These are phyloP conservation scores for Thereva nobilitata DNA, from an alignment of 2,888 invertebrate species.

Conservation along the genomic window DNA sequence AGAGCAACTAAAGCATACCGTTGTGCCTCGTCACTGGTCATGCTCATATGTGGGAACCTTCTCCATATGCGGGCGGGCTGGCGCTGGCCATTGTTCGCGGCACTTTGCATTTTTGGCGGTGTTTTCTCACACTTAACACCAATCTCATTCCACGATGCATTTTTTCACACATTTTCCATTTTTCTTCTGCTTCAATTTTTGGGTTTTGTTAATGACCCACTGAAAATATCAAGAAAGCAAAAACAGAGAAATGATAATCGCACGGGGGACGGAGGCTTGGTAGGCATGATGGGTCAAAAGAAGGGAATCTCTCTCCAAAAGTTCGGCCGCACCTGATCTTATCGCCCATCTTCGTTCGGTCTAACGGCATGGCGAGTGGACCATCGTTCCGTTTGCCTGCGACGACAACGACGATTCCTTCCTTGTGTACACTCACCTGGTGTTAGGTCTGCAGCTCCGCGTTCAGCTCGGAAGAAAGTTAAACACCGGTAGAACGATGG, in stretches of 20 bases:
- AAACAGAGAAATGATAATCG: background rate
- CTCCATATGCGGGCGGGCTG: constrained; percentile 11
- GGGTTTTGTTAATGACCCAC: constrained; percentile 42
- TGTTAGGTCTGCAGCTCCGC: constrained; percentile 5
- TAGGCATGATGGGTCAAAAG: background rate
- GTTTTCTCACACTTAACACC: constrained; percentile 40
- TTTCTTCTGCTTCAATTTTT: constrained; percentile 35
- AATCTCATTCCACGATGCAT: constrained; percentile 29
- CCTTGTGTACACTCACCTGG: background rate
- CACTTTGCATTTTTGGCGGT: constrained; percentile 25
- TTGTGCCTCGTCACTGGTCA: constrained; percentile 9
- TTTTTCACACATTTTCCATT: constrained; percentile 35
- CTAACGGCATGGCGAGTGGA: constrained; percentile 19
- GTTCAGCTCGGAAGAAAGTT: constrained; percentile 16
- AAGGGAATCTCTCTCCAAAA: constrained; percentile 1
- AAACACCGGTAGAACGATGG: constrained; percentile 8
- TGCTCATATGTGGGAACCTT: constrained; percentile 41
- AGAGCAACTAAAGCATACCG: no score
- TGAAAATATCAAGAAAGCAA: constrained; percentile 35
- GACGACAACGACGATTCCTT: background rate
- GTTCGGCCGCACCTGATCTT: constrained; percentile 20
- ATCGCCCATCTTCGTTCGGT: constrained; percentile 2
- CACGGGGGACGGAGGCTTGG: background rate
- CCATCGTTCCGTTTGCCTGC: constrained; percentile 6
- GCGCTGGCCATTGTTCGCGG: constrained; percentile 6